These are phyloP conservation scores for Silurus aristotelis DNA, from an alignment of 2,797 vertebrate species.

Conservation along the genomic window DNA sequence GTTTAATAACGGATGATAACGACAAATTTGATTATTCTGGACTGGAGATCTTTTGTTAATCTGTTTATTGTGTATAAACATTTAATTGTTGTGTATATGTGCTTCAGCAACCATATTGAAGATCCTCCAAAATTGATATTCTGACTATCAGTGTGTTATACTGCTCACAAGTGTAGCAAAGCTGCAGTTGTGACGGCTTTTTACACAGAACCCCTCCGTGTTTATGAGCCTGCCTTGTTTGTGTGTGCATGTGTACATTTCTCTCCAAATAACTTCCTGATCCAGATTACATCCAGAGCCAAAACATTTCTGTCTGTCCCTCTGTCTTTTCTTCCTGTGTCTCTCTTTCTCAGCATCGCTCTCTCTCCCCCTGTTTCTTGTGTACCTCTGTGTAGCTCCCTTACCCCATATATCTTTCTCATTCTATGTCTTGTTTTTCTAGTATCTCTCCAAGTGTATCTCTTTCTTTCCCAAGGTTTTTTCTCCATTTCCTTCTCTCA, in stretches of 20 bases:
- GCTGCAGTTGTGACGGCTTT: not conserved
- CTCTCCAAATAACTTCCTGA: constrained; percentile 41
- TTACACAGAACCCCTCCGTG: not conserved
- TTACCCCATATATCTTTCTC: not conserved
- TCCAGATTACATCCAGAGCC: constrained; percentile 31
- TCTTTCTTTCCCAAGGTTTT: not conserved
- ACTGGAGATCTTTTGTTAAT: too few species aligned
- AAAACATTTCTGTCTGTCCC: constrained; percentile 4
- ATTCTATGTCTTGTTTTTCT: not conserved
- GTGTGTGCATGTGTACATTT: constrained; percentile 36
- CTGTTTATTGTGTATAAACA: too few species aligned
- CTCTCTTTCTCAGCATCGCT: not conserved
- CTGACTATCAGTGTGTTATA: not conserved
- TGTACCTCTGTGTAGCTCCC: not conserved
- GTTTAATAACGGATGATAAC: not conserved
- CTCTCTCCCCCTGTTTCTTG: not conserved
- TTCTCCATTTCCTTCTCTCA: not conserved
- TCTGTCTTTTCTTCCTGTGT: not conserved
- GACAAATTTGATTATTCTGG: too few species aligned
- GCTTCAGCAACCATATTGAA: too few species aligned
- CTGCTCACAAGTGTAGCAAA: not conserved
- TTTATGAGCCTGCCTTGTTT: constrained; percentile 32
- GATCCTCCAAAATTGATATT: not conserved
- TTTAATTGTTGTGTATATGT: too few species aligned
- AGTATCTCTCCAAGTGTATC: not conserved